phyloP scores from a whole-genome alignment of 1,140 invertebrate genomes.

The Zaprionus camerounensis region DNA sequence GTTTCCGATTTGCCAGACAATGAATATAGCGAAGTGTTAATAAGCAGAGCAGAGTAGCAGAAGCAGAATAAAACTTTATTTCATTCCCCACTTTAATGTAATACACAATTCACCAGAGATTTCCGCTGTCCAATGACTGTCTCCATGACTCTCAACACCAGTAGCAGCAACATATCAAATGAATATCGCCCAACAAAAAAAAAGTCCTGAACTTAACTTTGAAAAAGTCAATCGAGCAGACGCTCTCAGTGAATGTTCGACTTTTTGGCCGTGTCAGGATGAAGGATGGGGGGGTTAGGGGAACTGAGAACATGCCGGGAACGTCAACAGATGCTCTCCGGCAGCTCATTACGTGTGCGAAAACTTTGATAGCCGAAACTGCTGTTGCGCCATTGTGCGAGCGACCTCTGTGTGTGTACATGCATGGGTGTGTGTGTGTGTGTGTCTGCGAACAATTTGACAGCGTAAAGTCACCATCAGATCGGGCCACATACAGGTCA shows the following conservation, averaged over 20 bases:
- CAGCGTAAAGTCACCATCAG: neutral
- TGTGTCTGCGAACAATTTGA: neutral
- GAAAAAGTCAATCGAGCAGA: slow-evolving; percentile 53
- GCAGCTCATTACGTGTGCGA: slow-evolving; percentile 52
- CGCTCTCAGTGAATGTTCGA: slow-evolving; percentile 31
- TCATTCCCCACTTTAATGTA: neutral
- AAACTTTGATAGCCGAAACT: slow-evolving; percentile 45
- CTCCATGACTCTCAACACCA: neutral
- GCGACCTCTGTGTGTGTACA: neutral
- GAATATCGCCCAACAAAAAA: slow-evolving; percentile 32
- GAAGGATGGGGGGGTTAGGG: neutral
- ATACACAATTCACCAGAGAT: neutral
- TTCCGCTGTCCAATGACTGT: neutral
- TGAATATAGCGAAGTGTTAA: neutral
- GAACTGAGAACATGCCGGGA: slow-evolving; percentile 2
- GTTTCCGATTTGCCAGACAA: neutral
- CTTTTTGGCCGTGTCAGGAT: neutral
- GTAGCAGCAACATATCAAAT: slow-evolving; percentile 17
- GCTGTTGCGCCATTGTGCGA: slow-evolving; percentile 36
- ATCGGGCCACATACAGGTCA: neutral
- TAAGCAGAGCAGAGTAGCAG: neutral
- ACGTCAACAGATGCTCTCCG: slow-evolving; percentile 30
- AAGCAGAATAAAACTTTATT: neutral
- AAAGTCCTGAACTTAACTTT: slow-evolving; percentile 48
- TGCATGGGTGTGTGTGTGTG: neutral